These are phyloP conservation scores for Dorcus hopei DNA, from an alignment of 2,888 invertebrate genomes.

Conservation along the genomic window DNA sequence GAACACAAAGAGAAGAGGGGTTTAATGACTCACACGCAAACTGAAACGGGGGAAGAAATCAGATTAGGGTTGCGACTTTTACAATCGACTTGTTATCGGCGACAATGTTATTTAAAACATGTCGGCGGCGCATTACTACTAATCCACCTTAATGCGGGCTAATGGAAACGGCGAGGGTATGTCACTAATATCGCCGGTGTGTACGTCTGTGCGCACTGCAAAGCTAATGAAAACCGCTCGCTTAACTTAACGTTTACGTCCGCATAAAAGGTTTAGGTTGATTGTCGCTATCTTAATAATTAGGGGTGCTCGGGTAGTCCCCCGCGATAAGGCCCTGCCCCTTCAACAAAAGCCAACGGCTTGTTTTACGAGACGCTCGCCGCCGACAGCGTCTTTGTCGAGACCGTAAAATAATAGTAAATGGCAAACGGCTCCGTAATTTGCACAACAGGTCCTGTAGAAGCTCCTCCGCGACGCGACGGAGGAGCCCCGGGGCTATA, in stretches of 20 bases:
- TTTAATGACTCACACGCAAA: constrained; percentile 51
- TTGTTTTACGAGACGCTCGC: constrained; percentile 37
- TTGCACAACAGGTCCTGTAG: constrained; percentile 31
- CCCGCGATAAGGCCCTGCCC: constrained; percentile 33
- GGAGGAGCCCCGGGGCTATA: constrained; percentile 16
- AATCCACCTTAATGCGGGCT: constrained; percentile 24
- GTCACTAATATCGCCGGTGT: constrained; percentile 10
- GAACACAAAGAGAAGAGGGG: constrained; percentile 36
- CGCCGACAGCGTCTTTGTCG: constrained; percentile 33
- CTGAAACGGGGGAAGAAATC: constrained; percentile 48
- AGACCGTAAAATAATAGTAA: constrained; percentile 36
- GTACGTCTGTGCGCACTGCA: constrained; percentile 2
- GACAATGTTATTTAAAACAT: constrained; percentile 22
- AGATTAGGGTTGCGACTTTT: constrained; percentile 48
- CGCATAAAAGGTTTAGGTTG: constrained; percentile 39
- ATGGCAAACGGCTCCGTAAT: constrained; percentile 19
- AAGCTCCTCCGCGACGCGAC: constrained; percentile 25
- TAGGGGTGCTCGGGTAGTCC: constrained; percentile 37
- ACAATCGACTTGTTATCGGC: constrained; percentile 33
- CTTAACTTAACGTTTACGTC: constrained; percentile 27
- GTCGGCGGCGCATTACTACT: constrained; percentile 16
- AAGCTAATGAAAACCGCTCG: constrained; percentile 1
- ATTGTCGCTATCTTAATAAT: constrained; percentile 39
- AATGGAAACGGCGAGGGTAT: constrained; percentile 28
- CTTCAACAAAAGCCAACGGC: constrained; percentile 32